Percentiles rank a stretch among this genome's conserved stretches.
Evolutionary conservation across 1,140 invertebrate genomes (phyloP).

Genomic region (Drosophila funebris): DNA sequence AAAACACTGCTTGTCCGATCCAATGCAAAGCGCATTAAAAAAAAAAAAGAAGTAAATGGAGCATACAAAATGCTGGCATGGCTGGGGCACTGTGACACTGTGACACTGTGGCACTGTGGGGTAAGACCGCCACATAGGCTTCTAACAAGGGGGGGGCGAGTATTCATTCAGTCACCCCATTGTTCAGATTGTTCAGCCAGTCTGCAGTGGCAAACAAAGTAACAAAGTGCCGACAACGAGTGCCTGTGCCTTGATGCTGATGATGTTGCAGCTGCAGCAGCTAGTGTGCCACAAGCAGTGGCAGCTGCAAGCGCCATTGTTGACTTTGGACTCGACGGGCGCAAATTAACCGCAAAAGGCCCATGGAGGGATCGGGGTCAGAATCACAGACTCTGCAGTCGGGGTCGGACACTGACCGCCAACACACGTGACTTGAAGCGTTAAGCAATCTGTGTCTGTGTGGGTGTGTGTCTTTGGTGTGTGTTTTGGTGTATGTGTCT

Average conservation of each 20-base stretch:
- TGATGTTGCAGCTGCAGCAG: conserved; percentile 5
- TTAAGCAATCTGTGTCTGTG: conserved; percentile 30
- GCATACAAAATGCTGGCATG: conserved; percentile 11
- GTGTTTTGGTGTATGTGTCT: conserved; percentile 7
- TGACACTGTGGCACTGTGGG: background rate
- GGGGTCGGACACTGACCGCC: background rate
- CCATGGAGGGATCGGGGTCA: background rate
- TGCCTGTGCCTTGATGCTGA: conserved; percentile 14
- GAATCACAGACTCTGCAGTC: background rate
- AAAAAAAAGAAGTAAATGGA: background rate
- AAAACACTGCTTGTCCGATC: too few relatives aligned
- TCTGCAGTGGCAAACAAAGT: conserved; percentile 21
- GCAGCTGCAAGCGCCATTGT: conserved; percentile 35
- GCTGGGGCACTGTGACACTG: background rate
- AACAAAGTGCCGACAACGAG: conserved; percentile 15
- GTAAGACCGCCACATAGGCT: conserved; percentile 12
- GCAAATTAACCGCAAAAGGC: conserved; percentile 57
- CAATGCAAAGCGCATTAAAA: conserved; percentile 33
- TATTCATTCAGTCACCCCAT: conserved; percentile 5
- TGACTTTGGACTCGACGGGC: conserved; percentile 41
- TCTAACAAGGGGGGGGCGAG: background rate
- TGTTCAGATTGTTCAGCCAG: conserved; percentile 25
- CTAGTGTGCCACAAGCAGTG: background rate
- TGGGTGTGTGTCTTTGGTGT: background rate
- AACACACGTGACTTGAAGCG: conserved; percentile 50